phyloP scores from a whole-genome alignment of 2,888 invertebrate species.

The Lissonota sp. region DNA sequence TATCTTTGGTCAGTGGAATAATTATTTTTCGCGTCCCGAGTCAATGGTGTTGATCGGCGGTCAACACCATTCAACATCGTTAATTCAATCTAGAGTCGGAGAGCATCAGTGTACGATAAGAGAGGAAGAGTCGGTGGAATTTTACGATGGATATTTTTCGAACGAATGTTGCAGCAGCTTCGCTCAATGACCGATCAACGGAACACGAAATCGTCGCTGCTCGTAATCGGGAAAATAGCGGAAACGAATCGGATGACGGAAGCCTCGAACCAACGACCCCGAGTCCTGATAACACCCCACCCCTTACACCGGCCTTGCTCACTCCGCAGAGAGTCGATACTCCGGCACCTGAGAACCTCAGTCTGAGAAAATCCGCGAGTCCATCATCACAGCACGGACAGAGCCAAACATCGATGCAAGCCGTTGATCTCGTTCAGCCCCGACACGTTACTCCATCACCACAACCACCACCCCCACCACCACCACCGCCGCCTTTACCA shows the following conservation, averaged over 20 bases:
- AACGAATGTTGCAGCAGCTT: background rate
- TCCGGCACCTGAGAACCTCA: conserved; percentile 92
- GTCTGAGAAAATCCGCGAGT: conserved; percentile 88
- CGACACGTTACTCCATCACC: conserved; percentile 79
- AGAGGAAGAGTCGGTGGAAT: too few relatives aligned
- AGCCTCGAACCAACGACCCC: conserved; percentile 79
- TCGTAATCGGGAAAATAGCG: conserved; percentile 76
- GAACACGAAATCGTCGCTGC: conserved; percentile 68
- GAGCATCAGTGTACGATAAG: too few relatives aligned
- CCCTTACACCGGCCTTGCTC: conserved; percentile 75
- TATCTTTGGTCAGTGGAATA: too few relatives aligned
- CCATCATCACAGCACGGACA: conserved; percentile 78
- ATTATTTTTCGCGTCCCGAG: too few relatives aligned
- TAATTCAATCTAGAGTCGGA: too few relatives aligned
- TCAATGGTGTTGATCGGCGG: too few relatives aligned
- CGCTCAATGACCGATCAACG: conserved; percentile 51
- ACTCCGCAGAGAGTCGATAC: conserved; percentile 80
- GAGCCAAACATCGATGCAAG: conserved; percentile 75
- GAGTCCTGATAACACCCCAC: conserved; percentile 80
- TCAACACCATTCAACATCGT: too few relatives aligned
- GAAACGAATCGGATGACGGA: conserved; percentile 80
- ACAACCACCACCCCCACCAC: conserved; percentile 1
- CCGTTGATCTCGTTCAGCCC: conserved; percentile 79
- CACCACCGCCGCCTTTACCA: too few relatives aligned
- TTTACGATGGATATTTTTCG: too few relatives aligned